Evolutionary conservation across 2,113 vertebrate genomes (phyloP).

Genomic region (Tylochromis polylepis): DNA sequence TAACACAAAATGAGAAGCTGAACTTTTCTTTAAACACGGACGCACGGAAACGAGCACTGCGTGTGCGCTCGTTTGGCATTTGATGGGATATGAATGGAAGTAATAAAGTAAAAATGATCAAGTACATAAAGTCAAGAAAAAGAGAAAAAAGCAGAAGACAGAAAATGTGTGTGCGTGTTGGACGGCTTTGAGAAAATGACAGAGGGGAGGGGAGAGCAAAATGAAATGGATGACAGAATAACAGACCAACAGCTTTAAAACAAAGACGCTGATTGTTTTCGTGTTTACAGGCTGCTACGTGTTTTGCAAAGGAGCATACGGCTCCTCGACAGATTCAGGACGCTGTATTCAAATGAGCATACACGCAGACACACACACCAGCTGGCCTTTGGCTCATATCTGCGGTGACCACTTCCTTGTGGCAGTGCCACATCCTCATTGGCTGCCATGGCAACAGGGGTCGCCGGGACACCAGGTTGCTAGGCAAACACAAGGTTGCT

Average conservation of each 20-base stretch:
- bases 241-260: conserved; percentile 82
- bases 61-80: neutral
- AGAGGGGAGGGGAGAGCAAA: conserved; percentile 34
- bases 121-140: neutral
- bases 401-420: conserved; percentile 82
- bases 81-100: neutral
- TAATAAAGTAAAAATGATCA: neutral
- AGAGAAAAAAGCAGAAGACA: neutral
- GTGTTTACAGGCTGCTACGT: conserved; percentile 96
- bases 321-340: conserved; percentile 94
- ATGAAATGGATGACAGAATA: conserved; percentile 51
- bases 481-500: conserved; percentile 61
- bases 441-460: conserved; percentile 51
- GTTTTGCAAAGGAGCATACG: conserved; percentile 94
- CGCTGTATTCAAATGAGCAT: conserved; percentile 98
- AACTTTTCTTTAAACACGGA: neutral
- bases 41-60: neutral
- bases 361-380: conserved; percentile 43
- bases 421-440: conserved; percentile 67
- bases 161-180: neutral
- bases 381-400: conserved; percentile 77
- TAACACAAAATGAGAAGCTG: neutral
- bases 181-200: conserved; percentile 14
- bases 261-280: conserved; percentile 94
- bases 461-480: conserved; percentile 48